phyloP scores from a whole-genome alignment of 2,113 vertebrate genomes.

The Nyctereutes procyonoides region DNA sequence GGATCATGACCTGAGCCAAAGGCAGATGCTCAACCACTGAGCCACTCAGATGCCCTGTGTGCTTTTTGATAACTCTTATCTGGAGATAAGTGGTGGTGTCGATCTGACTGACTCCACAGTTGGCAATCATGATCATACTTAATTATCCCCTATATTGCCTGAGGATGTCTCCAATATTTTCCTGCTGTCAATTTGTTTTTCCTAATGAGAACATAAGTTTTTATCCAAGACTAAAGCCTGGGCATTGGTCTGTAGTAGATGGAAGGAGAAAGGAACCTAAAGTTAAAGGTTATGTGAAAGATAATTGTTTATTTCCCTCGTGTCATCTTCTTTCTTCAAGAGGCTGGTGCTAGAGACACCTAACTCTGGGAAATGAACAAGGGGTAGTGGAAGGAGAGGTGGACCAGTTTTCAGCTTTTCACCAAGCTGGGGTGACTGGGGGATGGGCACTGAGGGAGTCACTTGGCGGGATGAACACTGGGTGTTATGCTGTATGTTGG shows the following conservation, averaged over 20 bases:
- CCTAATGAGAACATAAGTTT: background rate
- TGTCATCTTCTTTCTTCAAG: background rate
- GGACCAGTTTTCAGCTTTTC: too few relatives aligned
- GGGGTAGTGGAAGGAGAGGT: too few relatives aligned
- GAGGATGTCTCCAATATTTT: background rate
- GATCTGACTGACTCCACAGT: background rate
- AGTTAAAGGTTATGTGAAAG: background rate
- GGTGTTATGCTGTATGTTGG: too few relatives aligned
- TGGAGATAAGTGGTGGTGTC: background rate
- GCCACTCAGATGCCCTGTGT: too few relatives aligned
- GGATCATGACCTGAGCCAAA: too few relatives aligned
- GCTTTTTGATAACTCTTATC: background rate
- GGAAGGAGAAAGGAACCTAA: background rate
- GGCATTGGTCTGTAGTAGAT: background rate
- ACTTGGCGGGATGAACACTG: too few relatives aligned
- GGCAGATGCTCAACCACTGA: too few relatives aligned
- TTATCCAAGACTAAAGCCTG: background rate
- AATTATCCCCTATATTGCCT: background rate
- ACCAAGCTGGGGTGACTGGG: too few relatives aligned
- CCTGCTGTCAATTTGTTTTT: background rate
- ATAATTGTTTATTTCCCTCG: background rate
- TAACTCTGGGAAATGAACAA: too few relatives aligned
- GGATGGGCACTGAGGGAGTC: too few relatives aligned
- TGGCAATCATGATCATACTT: too few relatives aligned
- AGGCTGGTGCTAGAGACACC: background rate